phyloP scores from a whole-genome alignment of 2,888 invertebrate species.

The Diaperis boleti region DNA sequence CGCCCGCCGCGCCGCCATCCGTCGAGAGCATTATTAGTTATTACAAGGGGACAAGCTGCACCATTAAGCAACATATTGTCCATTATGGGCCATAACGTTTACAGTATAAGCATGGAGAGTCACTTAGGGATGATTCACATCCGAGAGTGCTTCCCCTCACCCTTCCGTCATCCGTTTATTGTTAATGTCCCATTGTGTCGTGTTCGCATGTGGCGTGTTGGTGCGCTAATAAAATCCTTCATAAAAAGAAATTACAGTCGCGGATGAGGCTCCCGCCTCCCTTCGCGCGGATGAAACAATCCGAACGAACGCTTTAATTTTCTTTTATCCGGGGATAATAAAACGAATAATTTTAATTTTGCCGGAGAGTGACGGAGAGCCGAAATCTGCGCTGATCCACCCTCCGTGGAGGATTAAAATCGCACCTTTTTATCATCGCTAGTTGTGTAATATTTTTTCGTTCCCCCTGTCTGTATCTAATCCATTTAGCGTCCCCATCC shows the following conservation, averaged over 20 bases:
- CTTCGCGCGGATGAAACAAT: constrained; percentile 1
- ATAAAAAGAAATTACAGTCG: constrained; percentile 13
- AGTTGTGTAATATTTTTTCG: constrained; percentile 64
- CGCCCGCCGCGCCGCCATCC: constrained; percentile 31
- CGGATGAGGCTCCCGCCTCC: constrained; percentile 1
- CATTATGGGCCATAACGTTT: constrained; percentile 57
- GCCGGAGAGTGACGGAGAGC: neutral
- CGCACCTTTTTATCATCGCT: constrained; percentile 62
- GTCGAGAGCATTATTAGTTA: constrained; percentile 54
- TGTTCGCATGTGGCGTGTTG: constrained; percentile 16
- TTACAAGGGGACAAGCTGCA: constrained; percentile 55
- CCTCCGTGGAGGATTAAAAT: constrained; percentile 56
- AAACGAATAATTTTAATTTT: constrained; percentile 34
- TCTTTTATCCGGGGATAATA: constrained; percentile 12
- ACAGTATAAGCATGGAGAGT: constrained; percentile 55
- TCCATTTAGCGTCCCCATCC: constrained; percentile 60
- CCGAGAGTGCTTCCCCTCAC: constrained; percentile 48
- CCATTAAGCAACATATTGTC: constrained; percentile 61
- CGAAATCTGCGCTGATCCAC: constrained; percentile 32
- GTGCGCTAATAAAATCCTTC: constrained; percentile 26
- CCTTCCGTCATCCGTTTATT: constrained; percentile 48
- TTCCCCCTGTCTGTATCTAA: constrained; percentile 62
- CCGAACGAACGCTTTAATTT: constrained; percentile 5
- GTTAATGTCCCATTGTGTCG: constrained; percentile 43
- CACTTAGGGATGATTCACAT: constrained; percentile 58